phyloP scores from a whole-genome alignment of 2,797 vertebrate genomes.

The Arnoldichthys spilopterus region DNA sequence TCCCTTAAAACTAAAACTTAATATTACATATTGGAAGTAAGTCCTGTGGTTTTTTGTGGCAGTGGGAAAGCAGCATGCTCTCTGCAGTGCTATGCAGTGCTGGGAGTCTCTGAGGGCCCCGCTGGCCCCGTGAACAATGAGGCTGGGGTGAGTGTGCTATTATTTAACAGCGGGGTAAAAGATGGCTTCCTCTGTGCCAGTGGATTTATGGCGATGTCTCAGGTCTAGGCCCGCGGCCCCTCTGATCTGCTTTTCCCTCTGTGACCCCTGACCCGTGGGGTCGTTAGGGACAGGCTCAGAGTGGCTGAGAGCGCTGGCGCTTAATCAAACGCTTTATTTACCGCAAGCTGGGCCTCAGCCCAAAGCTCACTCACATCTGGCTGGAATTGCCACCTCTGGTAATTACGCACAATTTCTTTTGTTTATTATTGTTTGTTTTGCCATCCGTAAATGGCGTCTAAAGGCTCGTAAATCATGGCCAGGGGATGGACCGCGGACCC shows the following conservation, averaged over 20 bases:
- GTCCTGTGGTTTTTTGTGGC: neutral
- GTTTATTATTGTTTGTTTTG: constrained; percentile 61
- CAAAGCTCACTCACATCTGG: constrained; percentile 64
- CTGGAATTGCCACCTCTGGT: constrained; percentile 66
- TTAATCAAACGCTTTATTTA: constrained; percentile 55
- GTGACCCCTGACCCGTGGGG: constrained; percentile 62
- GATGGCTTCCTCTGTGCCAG: constrained; percentile 60
- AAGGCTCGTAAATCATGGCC: constrained; percentile 39
- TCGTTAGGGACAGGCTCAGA: constrained; percentile 59
- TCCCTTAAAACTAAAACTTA: no score
- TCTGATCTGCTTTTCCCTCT: constrained; percentile 64
- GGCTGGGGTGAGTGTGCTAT: constrained; percentile 54
- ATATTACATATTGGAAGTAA: no score
- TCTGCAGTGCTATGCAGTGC: neutral
- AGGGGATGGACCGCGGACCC: constrained; percentile 3
- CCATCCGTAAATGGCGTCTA: constrained; percentile 50
- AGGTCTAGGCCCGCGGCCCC: constrained; percentile 48
- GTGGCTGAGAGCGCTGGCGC: constrained; percentile 42
- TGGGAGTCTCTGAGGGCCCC: constrained; percentile 12
- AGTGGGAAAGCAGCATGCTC: neutral
- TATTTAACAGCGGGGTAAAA: constrained; percentile 62
- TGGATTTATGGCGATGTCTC: constrained; percentile 67
- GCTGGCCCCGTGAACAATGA: constrained; percentile 4
- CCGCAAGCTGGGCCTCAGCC: constrained; percentile 39
- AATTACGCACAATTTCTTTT: constrained; percentile 59